Evolutionary conservation across 2,888 invertebrate genomes (phyloP), one percentile per base, ranked within the genome.

Genomic region (Camponotus fellah): DNA sequence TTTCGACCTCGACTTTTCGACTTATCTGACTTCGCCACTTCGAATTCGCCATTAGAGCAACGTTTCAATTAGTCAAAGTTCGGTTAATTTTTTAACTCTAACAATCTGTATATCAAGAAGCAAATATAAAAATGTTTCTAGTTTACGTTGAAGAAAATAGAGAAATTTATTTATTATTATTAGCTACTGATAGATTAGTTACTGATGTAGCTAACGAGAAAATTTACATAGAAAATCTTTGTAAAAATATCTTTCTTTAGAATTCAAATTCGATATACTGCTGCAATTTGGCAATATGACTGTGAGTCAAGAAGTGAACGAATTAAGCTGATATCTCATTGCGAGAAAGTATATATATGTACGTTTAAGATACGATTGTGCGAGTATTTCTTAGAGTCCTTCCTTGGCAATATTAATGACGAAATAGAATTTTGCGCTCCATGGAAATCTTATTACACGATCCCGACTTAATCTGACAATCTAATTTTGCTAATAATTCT

Each of bases 51-150:
- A 82, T 89, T 83, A 86, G 82, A 79, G 85, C 86, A 75, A 86
- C 74, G 76, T 68, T 84, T 56, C 21, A 68, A 66, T 65, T 84
- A 81, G 91, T 90, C 90, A 90, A 91, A 91, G 91, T 88, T 89
- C 90, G 88, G 91, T 93, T 92, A 93, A 93, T 92, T 92, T 91
- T 89, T 86, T 85, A 77, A 74, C 60, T 60, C 60, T 64, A 77
- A 77, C 34, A 84, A 84, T 75, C 84, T 80, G 56, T n/a, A 40
- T 56, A 8, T 56, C 5, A 53, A 60, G 32, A 53, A n/a, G 26
- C 49, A 49, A 40, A 65, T 60, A 66, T 64, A 26, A 56, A 72
- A 69, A 71, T 69, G 58, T 74, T 72, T 82, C 65, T 60, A 68
- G 40, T 14, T 79, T 64, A 65, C 82, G 60, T 34, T 60, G 26